Evolutionary conservation across 2,888 invertebrate genomes (phyloP).

Genomic region (Luffia ferchaultella): DNA sequence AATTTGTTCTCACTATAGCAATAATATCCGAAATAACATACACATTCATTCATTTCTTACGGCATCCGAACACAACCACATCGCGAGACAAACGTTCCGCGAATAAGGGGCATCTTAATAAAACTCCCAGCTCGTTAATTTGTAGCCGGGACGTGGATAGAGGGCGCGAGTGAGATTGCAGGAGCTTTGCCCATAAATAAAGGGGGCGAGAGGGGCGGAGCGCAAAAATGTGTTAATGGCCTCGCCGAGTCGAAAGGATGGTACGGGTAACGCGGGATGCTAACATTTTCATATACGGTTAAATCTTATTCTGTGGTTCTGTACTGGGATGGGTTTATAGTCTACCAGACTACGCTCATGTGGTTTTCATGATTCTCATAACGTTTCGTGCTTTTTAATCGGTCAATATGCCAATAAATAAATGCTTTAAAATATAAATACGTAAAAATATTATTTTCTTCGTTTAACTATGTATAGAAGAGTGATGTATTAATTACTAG

Average conservation of each 20-base stretch:
- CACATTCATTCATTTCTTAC: too few species aligned
- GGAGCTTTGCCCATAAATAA: slow-evolving; percentile 36
- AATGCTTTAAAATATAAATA: too few species aligned
- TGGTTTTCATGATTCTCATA: too few species aligned
- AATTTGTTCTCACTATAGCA: too few species aligned
- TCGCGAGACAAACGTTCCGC: neutral
- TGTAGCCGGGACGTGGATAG: slow-evolving; percentile 26
- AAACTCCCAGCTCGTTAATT: slow-evolving; percentile 32
- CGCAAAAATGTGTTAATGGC: slow-evolving; percentile 8
- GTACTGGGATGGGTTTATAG: neutral
- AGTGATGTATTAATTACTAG: too few species aligned
- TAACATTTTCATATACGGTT: neutral
- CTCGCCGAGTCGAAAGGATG: neutral
- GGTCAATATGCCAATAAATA: too few species aligned
- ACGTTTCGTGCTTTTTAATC: too few species aligned
- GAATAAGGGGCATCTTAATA: slow-evolving; percentile 24
- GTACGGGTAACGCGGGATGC: neutral
- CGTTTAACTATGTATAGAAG: too few species aligned
- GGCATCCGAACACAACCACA: neutral
- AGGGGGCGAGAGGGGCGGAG: slow-evolving; percentile 11
- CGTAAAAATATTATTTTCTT: too few species aligned
- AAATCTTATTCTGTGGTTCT: neutral
- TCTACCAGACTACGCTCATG: too few species aligned
- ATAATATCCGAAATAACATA: too few species aligned
- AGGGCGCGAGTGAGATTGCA: slow-evolving; percentile 36